Conservation (phyloP, 2,797 vertebrate species). For the Podargus strigoides region DNA sequence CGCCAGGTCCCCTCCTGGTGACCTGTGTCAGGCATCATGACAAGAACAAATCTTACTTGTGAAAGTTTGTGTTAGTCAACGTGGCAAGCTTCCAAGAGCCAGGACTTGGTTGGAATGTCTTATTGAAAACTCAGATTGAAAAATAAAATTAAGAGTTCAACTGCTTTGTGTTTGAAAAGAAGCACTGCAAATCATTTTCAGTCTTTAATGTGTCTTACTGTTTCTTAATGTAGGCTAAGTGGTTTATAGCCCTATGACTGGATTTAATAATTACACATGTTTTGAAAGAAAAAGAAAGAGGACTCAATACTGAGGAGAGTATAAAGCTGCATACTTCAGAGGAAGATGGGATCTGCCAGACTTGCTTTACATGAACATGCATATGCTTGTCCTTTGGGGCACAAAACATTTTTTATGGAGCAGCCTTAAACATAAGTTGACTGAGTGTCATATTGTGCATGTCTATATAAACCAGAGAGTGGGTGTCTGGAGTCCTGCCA, state of each 20-base stretch:
- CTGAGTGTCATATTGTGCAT: not conserved
- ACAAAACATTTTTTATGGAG: not conserved
- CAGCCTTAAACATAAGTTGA: not conserved
- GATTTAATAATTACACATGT: not conserved
- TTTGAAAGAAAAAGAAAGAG: not conserved
- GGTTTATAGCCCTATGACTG: not conserved
- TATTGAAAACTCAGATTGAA: not conserved
- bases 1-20: not conserved
- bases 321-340: not conserved
- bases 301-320: not conserved
- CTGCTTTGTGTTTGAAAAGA: not conserved
- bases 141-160: not conserved
- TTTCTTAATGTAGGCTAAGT: not conserved
- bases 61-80: not conserved
- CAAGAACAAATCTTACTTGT: not conserved
- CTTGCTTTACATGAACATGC: not conserved
- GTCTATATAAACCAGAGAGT: not conserved
- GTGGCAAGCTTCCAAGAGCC: not conserved
- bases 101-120: not conserved
- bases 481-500: not conserved
- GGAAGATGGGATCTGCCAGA: not conserved
- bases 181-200: not conserved
- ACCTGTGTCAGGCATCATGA: not conserved
- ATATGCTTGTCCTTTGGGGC: not conserved
- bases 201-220: not conserved